phyloP scores from a whole-genome alignment of 2,888 invertebrate genomes.

The Melolontha melolontha region DNA sequence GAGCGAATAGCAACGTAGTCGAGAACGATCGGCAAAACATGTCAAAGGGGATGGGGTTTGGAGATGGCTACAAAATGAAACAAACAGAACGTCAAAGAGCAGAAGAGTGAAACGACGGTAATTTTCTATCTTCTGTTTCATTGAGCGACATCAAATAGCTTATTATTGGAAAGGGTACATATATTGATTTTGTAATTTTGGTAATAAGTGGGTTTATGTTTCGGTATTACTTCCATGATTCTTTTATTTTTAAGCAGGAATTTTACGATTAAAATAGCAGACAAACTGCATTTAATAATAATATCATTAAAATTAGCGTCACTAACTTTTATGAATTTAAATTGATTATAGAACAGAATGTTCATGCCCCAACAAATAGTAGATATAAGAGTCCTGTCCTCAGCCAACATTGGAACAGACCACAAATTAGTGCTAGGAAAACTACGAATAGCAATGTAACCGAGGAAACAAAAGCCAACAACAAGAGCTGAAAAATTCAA shows the following conservation, averaged over 20 bases:
- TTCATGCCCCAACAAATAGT: too few relatives aligned
- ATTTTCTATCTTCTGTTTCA: conserved; percentile 41
- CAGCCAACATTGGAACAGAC: too few relatives aligned
- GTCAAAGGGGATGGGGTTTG: neutral
- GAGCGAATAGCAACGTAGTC: conserved; percentile 5
- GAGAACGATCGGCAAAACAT: neutral
- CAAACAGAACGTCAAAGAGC: conserved; percentile 4
- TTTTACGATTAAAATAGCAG: conserved; percentile 10
- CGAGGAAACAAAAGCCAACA: too few relatives aligned
- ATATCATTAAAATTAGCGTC: neutral
- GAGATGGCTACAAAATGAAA: conserved; percentile 3
- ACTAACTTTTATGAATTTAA: neutral
- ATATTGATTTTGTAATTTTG: conserved; percentile 30
- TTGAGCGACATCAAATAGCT: conserved; percentile 36
- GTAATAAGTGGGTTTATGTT: conserved; percentile 7
- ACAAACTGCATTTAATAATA: neutral
- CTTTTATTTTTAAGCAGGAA: neutral
- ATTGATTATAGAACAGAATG: conserved; percentile 1
- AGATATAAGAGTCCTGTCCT: too few relatives aligned
- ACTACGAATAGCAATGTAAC: too few relatives aligned
- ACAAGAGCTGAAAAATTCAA: too few relatives aligned
- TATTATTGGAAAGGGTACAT: conserved; percentile 27
- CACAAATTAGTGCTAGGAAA: too few relatives aligned
- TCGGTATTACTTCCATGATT: neutral
- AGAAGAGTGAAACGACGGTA: conserved; percentile 17